Conservation (phyloP, 2,888 invertebrate genomes). For the Cabera pusaria region DNA sequence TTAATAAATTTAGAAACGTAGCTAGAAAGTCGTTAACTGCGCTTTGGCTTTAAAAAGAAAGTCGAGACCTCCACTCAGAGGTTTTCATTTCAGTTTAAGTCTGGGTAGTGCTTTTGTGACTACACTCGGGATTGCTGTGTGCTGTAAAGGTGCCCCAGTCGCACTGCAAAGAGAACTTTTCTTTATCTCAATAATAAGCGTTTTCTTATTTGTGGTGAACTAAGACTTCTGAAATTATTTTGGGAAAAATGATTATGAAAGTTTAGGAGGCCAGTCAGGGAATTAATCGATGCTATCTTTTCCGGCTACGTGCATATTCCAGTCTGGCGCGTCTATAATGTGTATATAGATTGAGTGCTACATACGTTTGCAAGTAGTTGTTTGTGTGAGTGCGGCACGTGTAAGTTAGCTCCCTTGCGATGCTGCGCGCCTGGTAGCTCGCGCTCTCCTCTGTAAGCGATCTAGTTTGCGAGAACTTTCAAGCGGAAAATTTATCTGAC, state of each 20-base stretch:
- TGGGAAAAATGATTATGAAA: no score
- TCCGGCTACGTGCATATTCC: constrained; percentile 67
- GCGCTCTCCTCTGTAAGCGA: constrained; percentile 64
- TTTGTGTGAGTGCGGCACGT: constrained; percentile 64
- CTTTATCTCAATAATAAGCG: constrained; percentile 40
- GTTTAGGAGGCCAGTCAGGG: no score
- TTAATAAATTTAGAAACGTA: constrained; percentile 62
- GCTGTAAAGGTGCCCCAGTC: constrained; percentile 45
- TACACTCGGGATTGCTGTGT: constrained; percentile 40
- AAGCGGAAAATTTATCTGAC: constrained; percentile 66
- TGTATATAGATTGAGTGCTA: constrained; percentile 41
- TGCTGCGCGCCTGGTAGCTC: constrained; percentile 55
- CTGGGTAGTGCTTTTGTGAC: constrained; percentile 49
- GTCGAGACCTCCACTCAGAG: constrained; percentile 60
- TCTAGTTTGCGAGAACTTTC: constrained; percentile 66
- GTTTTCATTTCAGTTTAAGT: constrained; percentile 66
- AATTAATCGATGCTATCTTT: no score
- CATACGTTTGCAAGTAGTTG: constrained; percentile 31
- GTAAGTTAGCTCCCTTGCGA: constrained; percentile 48
- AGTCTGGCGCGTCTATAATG: constrained; percentile 63
- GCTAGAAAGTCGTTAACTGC: constrained; percentile 62
- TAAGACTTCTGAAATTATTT: constrained; percentile 13
- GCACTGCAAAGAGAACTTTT: constrained; percentile 38
- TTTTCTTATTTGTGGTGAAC: constrained; percentile 15
- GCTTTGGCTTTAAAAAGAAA: constrained; percentile 64